Base-by-base conservation (phyloP, 2,113 vertebrate species). In the Lates calcarifer region DNA sequence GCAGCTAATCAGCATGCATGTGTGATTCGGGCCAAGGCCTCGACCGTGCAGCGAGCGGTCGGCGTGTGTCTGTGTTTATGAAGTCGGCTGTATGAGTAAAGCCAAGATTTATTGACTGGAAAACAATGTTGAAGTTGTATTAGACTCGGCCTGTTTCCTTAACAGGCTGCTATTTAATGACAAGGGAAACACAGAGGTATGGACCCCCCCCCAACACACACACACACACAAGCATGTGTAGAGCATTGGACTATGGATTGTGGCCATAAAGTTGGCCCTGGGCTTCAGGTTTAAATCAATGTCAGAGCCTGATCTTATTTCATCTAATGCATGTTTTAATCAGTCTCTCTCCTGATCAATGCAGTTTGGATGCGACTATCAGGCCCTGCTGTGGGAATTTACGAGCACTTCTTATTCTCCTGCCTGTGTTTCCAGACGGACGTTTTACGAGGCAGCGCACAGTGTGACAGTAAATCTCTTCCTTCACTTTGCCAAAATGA, bases 291-390 rank as follows among this genome's bases (percentile, higher is more conserved):
- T 95, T 96, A 97, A 97, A 97, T 97, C 96, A 96, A 97, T 97
- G 95, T 95, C 95, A 93, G 93, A 92, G 96, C 92, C 91, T 93
- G 93, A 95, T 95, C 95, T 97, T 96, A 96, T 96, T 96, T 95
- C 95, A 96, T 95, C 96, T 96, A 96, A 97, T 96, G 96, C 96
- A 95, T 96, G 97, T 96, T 97, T 97, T 97, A 97, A 96, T 95
- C 96, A 96, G 95, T 96, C 91, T 90, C 94, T 91, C 90, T 93
- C 91, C 94, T 96, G 96, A 97, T 98, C 97, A 97, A 96, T 97
- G 95, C 95, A 95, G 96, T 96, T 97, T 95, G 95, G 96, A 96
- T 96, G 95, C 94, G 93, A 95, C 94, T 94, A 94, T 95, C 94
- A 95, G 94, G 94, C 93, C 93, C 93, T 94, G 95, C 96, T 88